Percentiles rank a stretch among this genome's conserved stretches.
Conservation (phyloP, 2,113 vertebrate genomes). For the Myxocyprinus asiaticus region DNA sequence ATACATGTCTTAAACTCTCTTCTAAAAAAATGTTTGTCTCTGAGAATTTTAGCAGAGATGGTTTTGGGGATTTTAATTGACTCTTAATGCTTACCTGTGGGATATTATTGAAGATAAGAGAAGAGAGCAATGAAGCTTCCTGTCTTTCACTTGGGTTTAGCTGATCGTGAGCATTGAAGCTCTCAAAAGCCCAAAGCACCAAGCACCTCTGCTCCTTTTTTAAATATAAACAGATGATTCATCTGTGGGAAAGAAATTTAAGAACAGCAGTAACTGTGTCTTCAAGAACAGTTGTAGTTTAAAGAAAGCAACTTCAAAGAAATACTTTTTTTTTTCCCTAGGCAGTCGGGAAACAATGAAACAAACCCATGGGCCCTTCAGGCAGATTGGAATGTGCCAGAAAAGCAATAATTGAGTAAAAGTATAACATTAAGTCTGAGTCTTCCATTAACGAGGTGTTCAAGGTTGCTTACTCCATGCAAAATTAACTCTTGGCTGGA, state of each 20-base stretch:
- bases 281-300: background rate
- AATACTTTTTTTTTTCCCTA: background rate
- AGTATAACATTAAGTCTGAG: constrained; percentile 49
- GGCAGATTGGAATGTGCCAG: constrained; percentile 18
- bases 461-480: constrained; percentile 53
- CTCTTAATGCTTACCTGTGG: background rate
- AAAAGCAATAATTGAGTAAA: constrained; percentile 43
- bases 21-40: background rate
- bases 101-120: constrained; percentile 4
- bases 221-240: background rate
- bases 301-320: background rate
- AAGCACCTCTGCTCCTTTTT: too few relatives aligned
- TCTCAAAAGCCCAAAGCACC: too few relatives aligned
- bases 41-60: background rate
- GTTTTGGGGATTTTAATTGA: constrained; percentile 39
- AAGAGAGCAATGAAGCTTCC: background rate
- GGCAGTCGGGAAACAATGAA: constrained; percentile 19
- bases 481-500: constrained; percentile 50
- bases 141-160: too few relatives aligned
- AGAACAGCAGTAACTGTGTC: too few relatives aligned
- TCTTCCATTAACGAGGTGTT: constrained; percentile 34
- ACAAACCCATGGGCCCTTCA: constrained; percentile 20
- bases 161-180: too few relatives aligned
- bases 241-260: background rate
- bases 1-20: background rate